Evolutionary conservation across 2,888 invertebrate genomes (phyloP).

Genomic region (Stenchaetothrips biformis): DNA sequence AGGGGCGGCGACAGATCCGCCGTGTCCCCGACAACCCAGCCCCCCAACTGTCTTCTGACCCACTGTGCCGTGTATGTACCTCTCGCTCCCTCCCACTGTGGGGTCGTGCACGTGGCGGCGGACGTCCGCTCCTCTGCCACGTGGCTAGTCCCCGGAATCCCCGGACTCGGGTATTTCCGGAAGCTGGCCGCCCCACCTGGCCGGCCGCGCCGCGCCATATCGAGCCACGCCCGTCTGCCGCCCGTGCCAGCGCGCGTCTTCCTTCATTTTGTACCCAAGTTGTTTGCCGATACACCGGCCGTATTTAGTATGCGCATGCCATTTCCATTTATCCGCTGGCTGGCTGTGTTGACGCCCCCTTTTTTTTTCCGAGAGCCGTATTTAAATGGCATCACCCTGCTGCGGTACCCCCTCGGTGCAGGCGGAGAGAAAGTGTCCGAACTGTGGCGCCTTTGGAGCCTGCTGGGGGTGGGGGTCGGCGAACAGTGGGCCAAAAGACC

Average conservation of each 20-base stretch:
- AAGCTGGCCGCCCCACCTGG: neutral
- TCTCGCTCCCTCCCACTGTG: no score
- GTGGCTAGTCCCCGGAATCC: no score
- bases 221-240: neutral
- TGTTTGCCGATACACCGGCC: neutral
- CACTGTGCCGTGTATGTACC: no score
- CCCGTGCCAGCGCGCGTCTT: neutral
- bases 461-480: neutral
- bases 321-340: conserved; percentile 6
- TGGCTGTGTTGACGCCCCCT: conserved; percentile 4
- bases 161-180: no score
- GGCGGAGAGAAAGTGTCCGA: neutral
- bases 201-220: neutral
- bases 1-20: no score
- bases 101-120: no score
- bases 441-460: neutral
- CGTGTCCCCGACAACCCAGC: no score
- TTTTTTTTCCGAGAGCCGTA: neutral
- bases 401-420: neutral
- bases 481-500: no score
- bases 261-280: neutral
- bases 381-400: neutral
- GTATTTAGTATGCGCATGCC: conserved; percentile 5
- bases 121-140: no score
- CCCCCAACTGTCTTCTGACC: no score